Base-by-base conservation (phyloP, 2,888 invertebrate genomes). In the Rhodophaea formosa region DNA sequence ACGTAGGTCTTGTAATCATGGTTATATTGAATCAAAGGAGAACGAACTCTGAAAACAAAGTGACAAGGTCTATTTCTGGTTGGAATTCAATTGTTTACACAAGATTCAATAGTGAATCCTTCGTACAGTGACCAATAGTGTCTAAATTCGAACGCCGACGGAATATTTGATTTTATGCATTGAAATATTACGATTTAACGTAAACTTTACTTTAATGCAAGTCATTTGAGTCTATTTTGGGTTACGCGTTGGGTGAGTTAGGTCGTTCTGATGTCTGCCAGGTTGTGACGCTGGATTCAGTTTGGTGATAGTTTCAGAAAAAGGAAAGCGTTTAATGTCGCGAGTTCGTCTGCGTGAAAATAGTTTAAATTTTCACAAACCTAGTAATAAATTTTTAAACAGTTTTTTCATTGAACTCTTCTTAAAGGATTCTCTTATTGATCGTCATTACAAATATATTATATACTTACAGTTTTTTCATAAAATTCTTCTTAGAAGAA, bases 301-400 rank as follows among this genome's bases (percentile, higher is more conserved):
- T 64, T 65, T 29, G 53, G 63, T 55, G 59, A 65, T 61, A 64
- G 63, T 62, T 61, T 62, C 47, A 39, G 57, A 61, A 55, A 59
- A 61, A 61, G 56, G 54, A 62, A 66, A 62, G 63, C 59, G 56
- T 57, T 54, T 17, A 51, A 49, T 35, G 49, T 59, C 51, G 8
- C 35, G 35, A 35, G 35, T 3, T 35, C 12, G 59, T 59, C 59
- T 58, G 23, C n/a, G 59, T 52, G 32, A 7, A 32, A 32, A 7
- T 32, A 3, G 8, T 10, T 12, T 12, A 12, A 12, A 10, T 39
- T 12, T n/a, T 39, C 3, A n/a, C 35, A 2, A 10, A 12, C 12
- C 35, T 3, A 10, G 35, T 12, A 35, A 8, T 35, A 3, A 35
- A 35, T 2, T 35, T 35, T 35, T 2, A 35, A 10, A 35, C 8